These are phyloP conservation scores for Priocnemis perturbator DNA, from an alignment of 2,888 invertebrate species.

Conservation along the genomic window DNA sequence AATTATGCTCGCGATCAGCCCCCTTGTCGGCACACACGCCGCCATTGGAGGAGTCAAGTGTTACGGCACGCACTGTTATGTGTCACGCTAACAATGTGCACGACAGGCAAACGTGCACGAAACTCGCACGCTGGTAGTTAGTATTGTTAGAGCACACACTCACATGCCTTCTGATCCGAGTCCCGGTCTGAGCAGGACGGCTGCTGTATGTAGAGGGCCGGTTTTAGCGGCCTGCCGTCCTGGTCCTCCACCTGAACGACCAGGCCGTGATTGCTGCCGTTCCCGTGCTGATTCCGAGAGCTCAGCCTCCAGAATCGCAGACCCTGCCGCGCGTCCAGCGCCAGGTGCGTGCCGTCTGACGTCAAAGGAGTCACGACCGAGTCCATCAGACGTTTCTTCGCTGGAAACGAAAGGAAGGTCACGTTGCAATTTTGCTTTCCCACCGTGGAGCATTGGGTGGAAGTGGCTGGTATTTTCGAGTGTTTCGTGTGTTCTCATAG, in stretches of 20 bases:
- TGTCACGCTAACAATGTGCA: constrained; percentile 37
- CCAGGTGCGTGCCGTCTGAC: constrained; percentile 64
- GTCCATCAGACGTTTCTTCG: constrained; percentile 71
- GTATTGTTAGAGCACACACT: constrained; percentile 75
- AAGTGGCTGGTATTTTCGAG: no score
- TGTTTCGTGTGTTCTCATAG: no score
- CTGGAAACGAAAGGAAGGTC: constrained; percentile 41
- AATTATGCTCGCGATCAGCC: no score
- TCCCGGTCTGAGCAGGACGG: constrained; percentile 64
- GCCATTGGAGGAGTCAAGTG: constrained; percentile 17
- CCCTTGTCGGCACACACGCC: background rate
- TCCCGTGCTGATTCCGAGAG: constrained; percentile 44
- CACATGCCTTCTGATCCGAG: constrained; percentile 74
- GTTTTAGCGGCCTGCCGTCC: constrained; percentile 76
- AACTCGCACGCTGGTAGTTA: constrained; percentile 65
- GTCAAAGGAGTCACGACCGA: constrained; percentile 68
- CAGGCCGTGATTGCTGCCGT: constrained; percentile 74
- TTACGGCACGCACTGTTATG: constrained; percentile 57
- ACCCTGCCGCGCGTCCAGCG: constrained; percentile 67
- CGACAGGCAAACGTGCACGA: constrained; percentile 34
- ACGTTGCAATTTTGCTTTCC: no score
- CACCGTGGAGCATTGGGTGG: no score
- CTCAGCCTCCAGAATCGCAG: constrained; percentile 67
- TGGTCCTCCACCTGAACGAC: constrained; percentile 80
- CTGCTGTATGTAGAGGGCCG: constrained; percentile 76